Evolutionary conservation across 2,113 vertebrate genomes (phyloP).

Genomic region (Nipponia nippon): DNA sequence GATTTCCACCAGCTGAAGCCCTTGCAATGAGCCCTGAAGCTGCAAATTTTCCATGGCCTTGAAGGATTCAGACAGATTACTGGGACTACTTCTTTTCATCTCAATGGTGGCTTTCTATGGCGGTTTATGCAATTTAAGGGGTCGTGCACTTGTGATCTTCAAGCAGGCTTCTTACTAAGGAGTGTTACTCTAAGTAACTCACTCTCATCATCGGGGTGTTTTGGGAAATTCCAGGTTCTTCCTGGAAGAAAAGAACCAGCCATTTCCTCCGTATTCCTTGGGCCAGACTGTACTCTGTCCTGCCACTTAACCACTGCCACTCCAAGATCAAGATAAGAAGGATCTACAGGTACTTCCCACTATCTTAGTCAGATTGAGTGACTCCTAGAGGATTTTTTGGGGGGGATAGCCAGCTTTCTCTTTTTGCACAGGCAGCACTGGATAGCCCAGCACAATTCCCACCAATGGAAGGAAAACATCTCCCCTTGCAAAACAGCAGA

Average conservation of each 20-base stretch:
- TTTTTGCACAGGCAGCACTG: background rate
- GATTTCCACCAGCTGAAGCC: background rate
- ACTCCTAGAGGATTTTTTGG: rapidly evolving
- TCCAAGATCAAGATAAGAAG: background rate
- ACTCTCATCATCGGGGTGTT: background rate
- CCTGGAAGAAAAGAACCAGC: background rate
- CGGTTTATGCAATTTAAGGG: background rate
- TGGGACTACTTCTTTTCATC: background rate
- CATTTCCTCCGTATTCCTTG: background rate
- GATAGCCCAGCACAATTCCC: background rate
- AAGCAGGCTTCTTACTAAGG: background rate
- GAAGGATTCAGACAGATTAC: background rate
- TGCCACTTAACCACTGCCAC: background rate
- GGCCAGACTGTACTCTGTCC: background rate
- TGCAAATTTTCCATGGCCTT: background rate
- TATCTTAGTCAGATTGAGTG: background rate
- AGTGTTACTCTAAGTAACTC: background rate
- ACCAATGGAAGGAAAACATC: background rate
- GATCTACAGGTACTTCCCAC: background rate
- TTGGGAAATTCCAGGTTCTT: background rate
- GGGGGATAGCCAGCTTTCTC: background rate
- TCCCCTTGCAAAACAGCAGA: background rate
- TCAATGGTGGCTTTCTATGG: background rate
- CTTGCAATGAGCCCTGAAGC: background rate
- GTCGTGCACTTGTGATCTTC: background rate